phyloP scores from a whole-genome alignment of 2,888 invertebrate species.

The Agrotis exclamationis region DNA sequence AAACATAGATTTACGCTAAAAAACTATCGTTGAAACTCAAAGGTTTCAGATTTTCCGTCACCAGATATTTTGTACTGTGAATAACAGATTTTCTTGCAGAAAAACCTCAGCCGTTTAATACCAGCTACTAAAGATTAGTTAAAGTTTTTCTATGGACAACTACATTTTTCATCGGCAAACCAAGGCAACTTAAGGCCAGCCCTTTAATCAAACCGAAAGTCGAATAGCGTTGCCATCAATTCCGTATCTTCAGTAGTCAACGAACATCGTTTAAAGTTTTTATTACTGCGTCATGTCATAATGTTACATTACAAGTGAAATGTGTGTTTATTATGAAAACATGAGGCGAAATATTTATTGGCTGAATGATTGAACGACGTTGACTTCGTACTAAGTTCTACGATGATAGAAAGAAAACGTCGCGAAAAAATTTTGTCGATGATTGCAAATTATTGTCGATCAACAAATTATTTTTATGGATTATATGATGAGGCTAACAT shows the following conservation, averaged over 20 bases:
- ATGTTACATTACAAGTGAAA: slow-evolving; percentile 76
- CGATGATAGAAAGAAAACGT: slow-evolving; percentile 40
- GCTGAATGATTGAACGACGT: slow-evolving; percentile 78
- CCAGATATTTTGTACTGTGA: neutral
- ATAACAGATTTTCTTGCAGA: neutral
- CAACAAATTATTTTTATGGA: slow-evolving; percentile 49
- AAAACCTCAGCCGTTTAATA: neutral
- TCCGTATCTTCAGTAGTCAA: slow-evolving; percentile 62
- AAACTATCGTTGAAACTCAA: neutral
- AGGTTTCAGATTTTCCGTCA: neutral
- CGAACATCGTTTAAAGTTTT: slow-evolving; percentile 79
- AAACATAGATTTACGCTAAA: too few relatives aligned
- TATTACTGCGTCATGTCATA: slow-evolving; percentile 76
- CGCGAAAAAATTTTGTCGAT: slow-evolving; percentile 40
- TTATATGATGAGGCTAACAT: slow-evolving; percentile 37
- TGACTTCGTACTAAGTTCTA: slow-evolving; percentile 57
- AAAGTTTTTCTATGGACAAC: neutral
- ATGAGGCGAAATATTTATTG: slow-evolving; percentile 85
- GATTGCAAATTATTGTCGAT: slow-evolving; percentile 53
- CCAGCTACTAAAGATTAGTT: neutral
- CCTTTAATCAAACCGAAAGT: slow-evolving; percentile 54
- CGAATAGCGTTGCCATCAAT: slow-evolving; percentile 59
- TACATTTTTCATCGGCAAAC: neutral
- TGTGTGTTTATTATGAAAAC: slow-evolving; percentile 81
- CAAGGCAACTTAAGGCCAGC: slow-evolving; percentile 16